Evolutionary conservation across 2,797 vertebrate genomes (phyloP), one percentile per base, ranked within the genome.

Genomic region (Xenopus petersii): DNA sequence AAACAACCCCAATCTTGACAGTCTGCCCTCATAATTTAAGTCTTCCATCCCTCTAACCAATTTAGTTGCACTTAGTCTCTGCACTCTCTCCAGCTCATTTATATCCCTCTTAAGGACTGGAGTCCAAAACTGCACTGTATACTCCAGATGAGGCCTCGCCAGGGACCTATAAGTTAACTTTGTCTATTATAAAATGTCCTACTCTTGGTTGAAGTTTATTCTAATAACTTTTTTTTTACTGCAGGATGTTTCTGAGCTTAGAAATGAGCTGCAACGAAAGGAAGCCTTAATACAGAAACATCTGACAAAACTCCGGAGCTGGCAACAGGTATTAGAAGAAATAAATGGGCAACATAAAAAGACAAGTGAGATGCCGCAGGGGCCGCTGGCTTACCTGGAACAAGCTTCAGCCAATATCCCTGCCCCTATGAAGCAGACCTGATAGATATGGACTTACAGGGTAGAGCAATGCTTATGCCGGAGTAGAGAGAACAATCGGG

Each of bases 261-360:
- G 93, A 81, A 97, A 95, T 66, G 97, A 99, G 80, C 83, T 99
- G 1, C 96, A 97, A 86, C 93, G 95, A 80, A 99, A 99, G 83
- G 97, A 99, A 72, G 77, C 91, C 0, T 88, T 99, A 79, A 97
- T 99, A 81, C 96, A 98, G 90, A 98, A 98, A 77, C 96, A 99
- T 79, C 84, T 98, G 79, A 81, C 90, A 12, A 99, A 98, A 84
- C 88, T 99, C 64, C 91, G 96, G 68, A 94, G 97, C 59, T 98
- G 97, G 97, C 97, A 98, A 56, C 95, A 98, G 80, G 95, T 97
- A 63, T 88, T 99, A 13, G 97, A 98, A 78, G 97, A 99, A 71
- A 94, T 98, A 71, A 95, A 88, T 0, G 83, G 91, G 9, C 96
- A 97, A 83, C 96, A 97, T 79, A 95, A 94, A 58, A 97, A 97